phyloP scores from a whole-genome alignment of 1,140 invertebrate species.

The Heterodera schachtii region DNA sequence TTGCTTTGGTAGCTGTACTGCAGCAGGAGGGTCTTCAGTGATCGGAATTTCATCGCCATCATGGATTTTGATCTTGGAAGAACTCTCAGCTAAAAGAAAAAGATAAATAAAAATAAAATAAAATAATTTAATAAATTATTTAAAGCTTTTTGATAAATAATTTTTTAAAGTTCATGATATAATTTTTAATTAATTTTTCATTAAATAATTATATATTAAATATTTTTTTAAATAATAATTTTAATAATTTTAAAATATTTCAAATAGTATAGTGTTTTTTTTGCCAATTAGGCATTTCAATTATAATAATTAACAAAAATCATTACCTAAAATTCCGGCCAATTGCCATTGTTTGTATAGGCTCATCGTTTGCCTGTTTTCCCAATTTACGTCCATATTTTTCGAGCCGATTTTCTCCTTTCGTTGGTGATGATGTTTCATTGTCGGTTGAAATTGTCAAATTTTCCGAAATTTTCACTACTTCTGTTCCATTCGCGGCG shows the following conservation, averaged over 20 bases:
- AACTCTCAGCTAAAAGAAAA: background rate
- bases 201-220: too few relatives aligned
- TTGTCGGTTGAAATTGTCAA: background rate
- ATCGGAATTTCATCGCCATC: constrained; percentile 3
- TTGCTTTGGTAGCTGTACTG: background rate
- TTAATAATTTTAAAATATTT: too few relatives aligned
- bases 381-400: constrained; percentile 22
- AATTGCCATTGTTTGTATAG: background rate
- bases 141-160: background rate
- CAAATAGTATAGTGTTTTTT: too few relatives aligned
- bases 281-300: too few relatives aligned
- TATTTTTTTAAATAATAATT: too few relatives aligned
- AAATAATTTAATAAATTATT: background rate
- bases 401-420: constrained; percentile 3
- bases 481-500: too few relatives aligned
- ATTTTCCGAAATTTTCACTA: background rate
- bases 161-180: too few relatives aligned
- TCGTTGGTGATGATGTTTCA: background rate
- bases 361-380: background rate
- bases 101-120: background rate
- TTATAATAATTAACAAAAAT: background rate
- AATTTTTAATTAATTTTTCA: too few relatives aligned
- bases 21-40: background rate
- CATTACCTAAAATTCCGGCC: background rate
- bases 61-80: background rate